Evolutionary conservation across 2,113 vertebrate species (phyloP).

Genomic region (Lophochroa leadbeateri): DNA sequence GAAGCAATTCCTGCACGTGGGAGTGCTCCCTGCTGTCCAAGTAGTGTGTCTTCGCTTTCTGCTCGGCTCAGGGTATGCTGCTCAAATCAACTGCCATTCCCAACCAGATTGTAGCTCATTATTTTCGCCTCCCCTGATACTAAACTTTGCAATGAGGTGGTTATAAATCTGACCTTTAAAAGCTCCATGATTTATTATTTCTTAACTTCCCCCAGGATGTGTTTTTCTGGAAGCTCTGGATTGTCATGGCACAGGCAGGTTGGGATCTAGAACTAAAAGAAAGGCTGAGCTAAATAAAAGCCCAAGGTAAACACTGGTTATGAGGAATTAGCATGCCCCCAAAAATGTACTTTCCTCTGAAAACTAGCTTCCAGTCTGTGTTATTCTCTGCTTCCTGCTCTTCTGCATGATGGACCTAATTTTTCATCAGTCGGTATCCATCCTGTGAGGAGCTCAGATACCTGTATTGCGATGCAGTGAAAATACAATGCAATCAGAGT

Average conservation of each 20-base stretch:
- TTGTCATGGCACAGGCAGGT: not conserved
- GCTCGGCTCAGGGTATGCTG: not conserved
- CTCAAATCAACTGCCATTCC: not conserved
- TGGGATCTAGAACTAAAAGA: not conserved
- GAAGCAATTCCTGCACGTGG: not conserved
- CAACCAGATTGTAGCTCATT: not conserved
- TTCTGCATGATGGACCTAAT: not conserved
- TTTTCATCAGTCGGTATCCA: not conserved
- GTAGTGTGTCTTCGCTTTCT: not conserved
- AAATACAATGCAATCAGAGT: not conserved
- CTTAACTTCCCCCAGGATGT: not conserved
- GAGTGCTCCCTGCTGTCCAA: not conserved
- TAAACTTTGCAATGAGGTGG: not conserved
- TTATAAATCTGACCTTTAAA: not conserved
- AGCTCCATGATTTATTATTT: not conserved
- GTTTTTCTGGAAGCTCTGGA: not conserved
- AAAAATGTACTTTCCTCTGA: not conserved
- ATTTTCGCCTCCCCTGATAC: not conserved
- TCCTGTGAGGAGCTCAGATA: not conserved
- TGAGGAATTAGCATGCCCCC: not conserved
- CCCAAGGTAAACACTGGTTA: not conserved
- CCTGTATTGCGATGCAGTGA: not conserved
- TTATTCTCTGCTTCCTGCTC: not conserved
- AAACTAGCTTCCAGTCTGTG: not conserved
- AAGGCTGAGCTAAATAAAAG: not conserved